Conservation (phyloP, 2,888 invertebrate species). For the Seira musarum region DNA sequence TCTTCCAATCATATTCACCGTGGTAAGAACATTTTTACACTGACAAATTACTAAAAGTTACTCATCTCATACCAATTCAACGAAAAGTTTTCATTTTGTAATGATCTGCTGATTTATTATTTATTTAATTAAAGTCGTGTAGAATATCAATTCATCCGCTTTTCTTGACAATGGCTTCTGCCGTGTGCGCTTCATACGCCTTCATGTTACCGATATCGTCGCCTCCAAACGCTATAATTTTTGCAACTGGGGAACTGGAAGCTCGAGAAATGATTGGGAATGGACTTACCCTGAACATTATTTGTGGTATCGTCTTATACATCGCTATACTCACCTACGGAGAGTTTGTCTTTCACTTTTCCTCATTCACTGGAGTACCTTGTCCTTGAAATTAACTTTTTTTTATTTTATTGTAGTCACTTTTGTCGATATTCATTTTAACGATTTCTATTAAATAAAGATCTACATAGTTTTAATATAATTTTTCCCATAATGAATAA, state of each 20-base stretch:
- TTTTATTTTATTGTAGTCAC: neutral
- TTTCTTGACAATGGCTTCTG: constrained; percentile 90
- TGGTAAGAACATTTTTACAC: constrained; percentile 41
- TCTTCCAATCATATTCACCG: constrained; percentile 50
- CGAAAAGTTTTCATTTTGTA: neutral
- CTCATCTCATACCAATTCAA: neutral
- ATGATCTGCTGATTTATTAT: too few relatives aligned
- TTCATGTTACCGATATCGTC: constrained; percentile 79
- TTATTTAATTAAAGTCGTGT: constrained; percentile 76
- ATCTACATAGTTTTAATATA: too few relatives aligned
- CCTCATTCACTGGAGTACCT: constrained; percentile 15
- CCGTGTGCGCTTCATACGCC: constrained; percentile 91
- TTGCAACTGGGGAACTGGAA: constrained; percentile 80
- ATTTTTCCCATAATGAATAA: neutral
- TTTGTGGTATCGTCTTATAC: constrained; percentile 63
- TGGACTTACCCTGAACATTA: constrained; percentile 64
- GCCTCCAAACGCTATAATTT: constrained; percentile 92
- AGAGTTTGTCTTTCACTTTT: constrained; percentile 64
- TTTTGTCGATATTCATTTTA: too few relatives aligned
- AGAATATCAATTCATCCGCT: constrained; percentile 85
- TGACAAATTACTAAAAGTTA: neutral
- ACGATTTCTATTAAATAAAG: too few relatives aligned
- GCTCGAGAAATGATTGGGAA: constrained; percentile 64
- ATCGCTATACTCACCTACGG: constrained; percentile 60
- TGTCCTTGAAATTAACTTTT: neutral